Conservation (phyloP, 2,888 invertebrate genomes). For the Diarsia dahlii region DNA sequence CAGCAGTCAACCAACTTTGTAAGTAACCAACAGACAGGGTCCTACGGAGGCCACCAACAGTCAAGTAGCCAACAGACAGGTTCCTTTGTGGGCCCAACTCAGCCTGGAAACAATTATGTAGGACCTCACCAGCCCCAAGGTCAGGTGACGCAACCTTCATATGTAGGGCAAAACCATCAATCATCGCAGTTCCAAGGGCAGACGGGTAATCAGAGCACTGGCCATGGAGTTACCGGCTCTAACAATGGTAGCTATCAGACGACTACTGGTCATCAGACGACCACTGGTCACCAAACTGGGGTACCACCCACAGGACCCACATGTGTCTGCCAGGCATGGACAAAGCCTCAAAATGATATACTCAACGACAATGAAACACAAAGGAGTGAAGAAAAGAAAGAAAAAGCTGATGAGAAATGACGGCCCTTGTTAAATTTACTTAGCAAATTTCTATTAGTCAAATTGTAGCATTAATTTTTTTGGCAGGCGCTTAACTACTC, state of each 20-base stretch:
- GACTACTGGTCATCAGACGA: conserved; percentile 71
- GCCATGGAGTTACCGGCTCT: conserved; percentile 34
- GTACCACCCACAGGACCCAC: conserved; percentile 75
- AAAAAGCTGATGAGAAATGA: conserved; percentile 54
- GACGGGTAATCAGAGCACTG: conserved; percentile 23
- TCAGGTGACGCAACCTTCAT: conserved; percentile 44
- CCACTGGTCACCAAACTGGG: conserved; percentile 72
- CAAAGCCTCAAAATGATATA: conserved; percentile 75
- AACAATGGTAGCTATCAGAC: conserved; percentile 70
- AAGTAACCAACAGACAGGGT: conserved; percentile 51
- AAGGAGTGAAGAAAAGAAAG: conserved; percentile 67
- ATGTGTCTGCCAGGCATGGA: conserved; percentile 87
- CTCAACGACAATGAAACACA: conserved; percentile 57
- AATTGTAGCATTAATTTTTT: conserved; percentile 41
- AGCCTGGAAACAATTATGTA: conserved; percentile 38
- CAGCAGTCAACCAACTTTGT: conserved; percentile 38
- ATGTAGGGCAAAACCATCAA: conserved; percentile 61
- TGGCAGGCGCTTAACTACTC: conserved; percentile 44
- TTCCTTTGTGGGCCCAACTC: conserved; percentile 49
- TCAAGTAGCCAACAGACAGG: conserved; percentile 46
- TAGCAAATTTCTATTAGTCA: conserved; percentile 38
- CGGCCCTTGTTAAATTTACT: conserved; percentile 27
- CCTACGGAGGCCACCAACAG: conserved; percentile 51
- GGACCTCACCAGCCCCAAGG: conserved; percentile 47
- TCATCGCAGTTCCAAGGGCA: conserved; percentile 53